A percentile compares a stretch with the other conserved stretches of the same genome.
These are phyloP conservation scores for Drosophila pseudotalamancana DNA, from an alignment of 2,888 invertebrate species.

Conservation along the genomic window DNA sequence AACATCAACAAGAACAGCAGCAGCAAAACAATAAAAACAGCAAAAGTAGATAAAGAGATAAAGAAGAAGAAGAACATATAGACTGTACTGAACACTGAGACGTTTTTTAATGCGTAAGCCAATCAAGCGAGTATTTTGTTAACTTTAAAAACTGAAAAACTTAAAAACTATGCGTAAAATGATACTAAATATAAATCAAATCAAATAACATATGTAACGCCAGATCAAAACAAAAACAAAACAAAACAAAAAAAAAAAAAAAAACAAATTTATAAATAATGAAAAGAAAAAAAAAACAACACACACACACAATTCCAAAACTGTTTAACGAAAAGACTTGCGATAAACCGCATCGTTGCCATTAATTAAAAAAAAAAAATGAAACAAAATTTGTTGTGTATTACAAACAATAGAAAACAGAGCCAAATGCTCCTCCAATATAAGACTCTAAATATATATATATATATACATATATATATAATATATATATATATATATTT, in stretches of 20 bases:
- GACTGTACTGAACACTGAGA: constrained; percentile 47
- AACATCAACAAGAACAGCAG: constrained; percentile 6
- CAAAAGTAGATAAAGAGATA: too few species aligned
- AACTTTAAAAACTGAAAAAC: constrained; percentile 25
- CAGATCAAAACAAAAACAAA: constrained; percentile 36
- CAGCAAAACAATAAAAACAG: too few species aligned
- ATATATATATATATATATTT: constrained; percentile 24
- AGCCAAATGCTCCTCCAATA: constrained; percentile 10
- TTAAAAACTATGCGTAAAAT: constrained; percentile 15
- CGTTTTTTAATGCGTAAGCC: constrained; percentile 63
- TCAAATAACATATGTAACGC: constrained; percentile 43
- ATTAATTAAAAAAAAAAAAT: constrained; percentile 38
- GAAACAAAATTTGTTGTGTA: constrained; percentile 31
- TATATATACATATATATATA: background rate
- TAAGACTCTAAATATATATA: background rate
- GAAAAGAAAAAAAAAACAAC: constrained; percentile 26
- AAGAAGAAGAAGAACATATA: constrained; percentile 12
- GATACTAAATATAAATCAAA: constrained; percentile 1
- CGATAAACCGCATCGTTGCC: constrained; percentile 57
- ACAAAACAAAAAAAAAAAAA: background rate
- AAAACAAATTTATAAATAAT: constrained; percentile 28
- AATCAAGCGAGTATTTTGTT: constrained; percentile 60
- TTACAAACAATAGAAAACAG: constrained; percentile 16
- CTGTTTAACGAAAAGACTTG: constrained; percentile 76
- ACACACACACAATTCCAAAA: constrained; percentile 77